phyloP scores from a whole-genome alignment of 1,140 invertebrate species.

The Wasmannia auropunctata region DNA sequence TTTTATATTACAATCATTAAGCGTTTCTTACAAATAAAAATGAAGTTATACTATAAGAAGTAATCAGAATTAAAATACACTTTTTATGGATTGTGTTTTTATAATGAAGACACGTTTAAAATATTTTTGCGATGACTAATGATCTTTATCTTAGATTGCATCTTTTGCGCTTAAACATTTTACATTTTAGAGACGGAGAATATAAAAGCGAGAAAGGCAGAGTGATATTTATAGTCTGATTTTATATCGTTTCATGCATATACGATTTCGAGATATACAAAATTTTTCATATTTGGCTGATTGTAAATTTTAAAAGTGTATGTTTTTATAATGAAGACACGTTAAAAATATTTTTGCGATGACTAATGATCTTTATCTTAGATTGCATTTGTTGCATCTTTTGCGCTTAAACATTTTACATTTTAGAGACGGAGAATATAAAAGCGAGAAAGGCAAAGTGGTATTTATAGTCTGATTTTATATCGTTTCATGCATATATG shows the following conservation, averaged over 20 bases:
- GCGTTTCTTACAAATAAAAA: not conserved
- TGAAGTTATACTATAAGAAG: too few species aligned
- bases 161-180: not conserved
- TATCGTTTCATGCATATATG: not conserved
- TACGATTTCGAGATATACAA: not conserved
- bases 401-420: not conserved
- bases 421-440: not conserved
- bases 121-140: slow-evolving; percentile 2
- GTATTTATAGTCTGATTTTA: not conserved
- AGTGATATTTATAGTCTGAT: not conserved
- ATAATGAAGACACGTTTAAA: not conserved
- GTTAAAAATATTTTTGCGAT: slow-evolving; percentile 1
- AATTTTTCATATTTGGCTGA: not conserved
- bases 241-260: not conserved
- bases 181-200: not conserved
- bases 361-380: not conserved
- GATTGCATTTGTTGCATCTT: not conserved
- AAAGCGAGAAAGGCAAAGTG: not conserved
- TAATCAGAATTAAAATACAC: not conserved
- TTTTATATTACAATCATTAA: not conserved
- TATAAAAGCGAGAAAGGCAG: not conserved
- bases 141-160: not conserved
- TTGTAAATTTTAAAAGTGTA: not conserved
- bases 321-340: not conserved
- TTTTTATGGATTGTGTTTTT: too few species aligned